Evolutionary conservation across 2,113 vertebrate genomes (phyloP).

Genomic region (Oriolus oriolus): DNA sequence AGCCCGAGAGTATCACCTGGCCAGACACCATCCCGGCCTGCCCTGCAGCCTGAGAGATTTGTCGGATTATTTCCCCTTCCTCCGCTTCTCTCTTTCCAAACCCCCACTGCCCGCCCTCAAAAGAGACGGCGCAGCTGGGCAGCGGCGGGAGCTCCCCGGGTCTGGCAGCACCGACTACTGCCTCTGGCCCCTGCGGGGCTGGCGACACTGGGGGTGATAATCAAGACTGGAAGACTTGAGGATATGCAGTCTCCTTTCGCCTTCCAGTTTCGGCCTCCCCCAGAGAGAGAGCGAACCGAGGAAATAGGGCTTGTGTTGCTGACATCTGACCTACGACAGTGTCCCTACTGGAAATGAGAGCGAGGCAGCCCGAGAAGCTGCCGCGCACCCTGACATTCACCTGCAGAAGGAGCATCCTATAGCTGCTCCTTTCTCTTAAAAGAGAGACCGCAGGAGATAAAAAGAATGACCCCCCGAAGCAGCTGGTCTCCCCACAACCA

Average conservation of each 20-base stretch:
- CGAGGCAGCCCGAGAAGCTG: not conserved
- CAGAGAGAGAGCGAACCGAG: not conserved
- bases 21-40: not conserved
- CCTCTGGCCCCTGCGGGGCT: not conserved
- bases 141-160: not conserved
- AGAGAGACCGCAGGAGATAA: not conserved
- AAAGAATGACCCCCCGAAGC: not conserved
- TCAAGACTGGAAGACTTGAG: not conserved
- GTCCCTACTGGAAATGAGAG: not conserved
- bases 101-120: not conserved
- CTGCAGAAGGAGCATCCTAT: not conserved
- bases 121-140: not conserved
- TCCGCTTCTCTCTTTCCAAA: not conserved
- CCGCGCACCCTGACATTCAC: not conserved
- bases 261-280: not conserved
- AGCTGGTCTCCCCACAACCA: not conserved
- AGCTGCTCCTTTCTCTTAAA: not conserved
- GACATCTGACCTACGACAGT: not conserved
- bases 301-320: not conserved
- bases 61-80: not conserved
- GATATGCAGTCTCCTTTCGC: not conserved
- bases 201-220: not conserved
- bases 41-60: not conserved
- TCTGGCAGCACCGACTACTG: not conserved
- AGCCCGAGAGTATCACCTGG: not conserved